Evolutionary conservation across 2,797 vertebrate species (phyloP).

Genomic region (Cichlasoma orientale): DNA sequence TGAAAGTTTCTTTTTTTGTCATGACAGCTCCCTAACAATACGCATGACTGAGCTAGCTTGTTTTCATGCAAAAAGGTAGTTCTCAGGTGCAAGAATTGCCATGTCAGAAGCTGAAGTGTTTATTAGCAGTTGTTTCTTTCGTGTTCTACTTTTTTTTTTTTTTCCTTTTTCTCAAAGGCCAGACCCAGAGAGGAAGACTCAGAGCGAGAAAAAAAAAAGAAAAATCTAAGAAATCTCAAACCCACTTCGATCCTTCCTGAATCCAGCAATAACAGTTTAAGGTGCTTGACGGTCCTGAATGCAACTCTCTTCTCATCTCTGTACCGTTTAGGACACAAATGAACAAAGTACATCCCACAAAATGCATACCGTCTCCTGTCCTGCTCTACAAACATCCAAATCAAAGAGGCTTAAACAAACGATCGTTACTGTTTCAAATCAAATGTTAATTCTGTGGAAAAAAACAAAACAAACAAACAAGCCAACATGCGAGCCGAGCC

Average conservation of each 20-base stretch:
- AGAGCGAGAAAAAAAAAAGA: slow-evolving; percentile 58
- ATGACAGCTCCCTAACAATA: slow-evolving; percentile 61
- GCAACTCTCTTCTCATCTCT: slow-evolving; percentile 42
- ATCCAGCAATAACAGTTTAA: slow-evolving; percentile 65
- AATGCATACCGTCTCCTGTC: slow-evolving; percentile 23
- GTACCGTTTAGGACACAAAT: slow-evolving; percentile 64
- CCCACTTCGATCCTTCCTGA: slow-evolving; percentile 52
- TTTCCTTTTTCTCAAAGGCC: slow-evolving; percentile 29
- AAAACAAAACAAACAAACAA: neutral
- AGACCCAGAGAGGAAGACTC: slow-evolving; percentile 70
- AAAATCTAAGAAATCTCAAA: slow-evolving; percentile 55
- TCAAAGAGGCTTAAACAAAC: slow-evolving; percentile 31
- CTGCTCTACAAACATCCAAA: slow-evolving; percentile 43
- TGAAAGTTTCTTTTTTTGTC: slow-evolving; percentile 32
- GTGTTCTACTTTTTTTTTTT: neutral
- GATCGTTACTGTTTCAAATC: slow-evolving; percentile 42
- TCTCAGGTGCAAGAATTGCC: slow-evolving; percentile 65
- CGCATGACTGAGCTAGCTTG: slow-evolving; percentile 66
- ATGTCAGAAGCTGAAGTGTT: slow-evolving; percentile 68
- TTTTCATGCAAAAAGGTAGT: slow-evolving; percentile 75
- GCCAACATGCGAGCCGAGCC: slow-evolving; percentile 56
- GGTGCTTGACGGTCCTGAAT: slow-evolving; percentile 75
- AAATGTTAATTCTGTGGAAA: slow-evolving; percentile 41
- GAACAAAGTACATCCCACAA: slow-evolving; percentile 51
- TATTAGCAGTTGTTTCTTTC: slow-evolving; percentile 42